phyloP scores from a whole-genome alignment of 2,888 invertebrate species.

The Catonia carolina region DNA sequence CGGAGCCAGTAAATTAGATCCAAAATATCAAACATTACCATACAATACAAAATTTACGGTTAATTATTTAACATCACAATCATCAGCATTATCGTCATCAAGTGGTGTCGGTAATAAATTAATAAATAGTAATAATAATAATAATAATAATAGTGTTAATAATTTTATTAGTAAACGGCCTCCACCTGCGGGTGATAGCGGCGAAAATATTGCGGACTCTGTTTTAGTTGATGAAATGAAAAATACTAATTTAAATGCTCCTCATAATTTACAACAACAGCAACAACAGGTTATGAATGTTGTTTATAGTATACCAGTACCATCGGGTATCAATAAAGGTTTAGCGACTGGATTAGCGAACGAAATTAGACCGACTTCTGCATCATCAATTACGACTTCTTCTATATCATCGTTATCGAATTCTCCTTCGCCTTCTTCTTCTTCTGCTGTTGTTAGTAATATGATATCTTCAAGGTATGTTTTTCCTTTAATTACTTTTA shows the following conservation, averaged over 20 bases:
- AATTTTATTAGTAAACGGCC: slow-evolving; percentile 14
- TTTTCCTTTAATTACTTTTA: background rate
- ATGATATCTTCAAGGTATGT: slow-evolving; percentile 24
- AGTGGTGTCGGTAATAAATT: too few relatives aligned
- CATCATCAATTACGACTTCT: slow-evolving; percentile 14
- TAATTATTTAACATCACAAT: slow-evolving; percentile 40
- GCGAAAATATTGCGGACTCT: slow-evolving; percentile 13
- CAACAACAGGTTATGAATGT: slow-evolving; percentile 34
- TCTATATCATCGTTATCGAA: slow-evolving; percentile 18
- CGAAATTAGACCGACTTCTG: slow-evolving; percentile 27
- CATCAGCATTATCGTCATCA: background rate
- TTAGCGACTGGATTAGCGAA: slow-evolving; percentile 45
- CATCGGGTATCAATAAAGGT: slow-evolving; percentile 54
- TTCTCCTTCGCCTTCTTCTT: slow-evolving; percentile 19
- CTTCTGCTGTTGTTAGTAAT: background rate
- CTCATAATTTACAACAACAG: slow-evolving; percentile 32
- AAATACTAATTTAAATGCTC: slow-evolving; percentile 33
- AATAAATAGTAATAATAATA: too few relatives aligned
- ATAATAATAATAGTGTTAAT: slow-evolving; percentile 4
- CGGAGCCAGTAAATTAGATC: slow-evolving; percentile 75
- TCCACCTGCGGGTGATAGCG: slow-evolving; percentile 17
- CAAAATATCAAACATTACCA: slow-evolving; percentile 86
- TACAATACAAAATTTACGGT: slow-evolving; percentile 79
- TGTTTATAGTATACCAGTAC: slow-evolving; percentile 31
- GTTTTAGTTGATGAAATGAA: slow-evolving; percentile 24